Percentiles rank a stretch among this genome's conserved stretches.
Conservation (phyloP, 2,113 vertebrate species). For the Marmota monax region DNA sequence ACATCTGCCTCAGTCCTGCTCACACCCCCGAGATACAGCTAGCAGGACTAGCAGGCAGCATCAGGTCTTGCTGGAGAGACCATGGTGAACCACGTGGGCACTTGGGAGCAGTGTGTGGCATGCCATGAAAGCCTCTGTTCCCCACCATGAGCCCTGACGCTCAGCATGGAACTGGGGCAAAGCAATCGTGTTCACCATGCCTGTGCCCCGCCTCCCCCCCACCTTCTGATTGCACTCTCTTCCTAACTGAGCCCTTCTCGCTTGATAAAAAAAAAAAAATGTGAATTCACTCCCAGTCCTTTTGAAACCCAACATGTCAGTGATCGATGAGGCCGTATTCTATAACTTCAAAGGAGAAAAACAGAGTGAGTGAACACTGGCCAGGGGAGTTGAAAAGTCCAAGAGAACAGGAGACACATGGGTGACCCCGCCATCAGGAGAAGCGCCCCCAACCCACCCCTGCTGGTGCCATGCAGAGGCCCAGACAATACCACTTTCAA, state of each 20-base stretch:
- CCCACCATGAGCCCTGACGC: not conserved
- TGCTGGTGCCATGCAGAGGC: constrained; percentile 87
- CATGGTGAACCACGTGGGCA: constrained; percentile 73
- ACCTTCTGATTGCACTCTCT: constrained; percentile 49
- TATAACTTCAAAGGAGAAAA: constrained; percentile 86
- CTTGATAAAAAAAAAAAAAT: constrained; percentile 79
- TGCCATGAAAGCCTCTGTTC: constrained; percentile 75
- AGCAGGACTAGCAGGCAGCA: constrained; percentile 71
- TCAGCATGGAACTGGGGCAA: constrained; percentile 60
- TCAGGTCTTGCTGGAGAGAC: constrained; percentile 67
- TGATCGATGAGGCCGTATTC: constrained; percentile 91
- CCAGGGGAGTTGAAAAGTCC: constrained; percentile 85
- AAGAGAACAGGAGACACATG: constrained; percentile 85
- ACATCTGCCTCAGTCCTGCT: constrained; percentile 30
- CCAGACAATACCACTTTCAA: constrained; percentile 94
- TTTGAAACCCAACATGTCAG: constrained; percentile 87
- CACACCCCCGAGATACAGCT: not conserved
- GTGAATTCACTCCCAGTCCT: constrained; percentile 83
- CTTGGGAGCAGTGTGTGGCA: constrained; percentile 67
- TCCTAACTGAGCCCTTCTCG: constrained; percentile 80
- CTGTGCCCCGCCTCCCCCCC: not conserved
- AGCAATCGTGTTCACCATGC: constrained; percentile 75
- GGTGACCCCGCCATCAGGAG: constrained; percentile 88
- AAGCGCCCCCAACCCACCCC: constrained; percentile 89
- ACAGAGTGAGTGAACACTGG: constrained; percentile 74